Evolutionary conservation across 2,113 vertebrate genomes (phyloP).

Genomic region (Plestiodon gilberti): DNA sequence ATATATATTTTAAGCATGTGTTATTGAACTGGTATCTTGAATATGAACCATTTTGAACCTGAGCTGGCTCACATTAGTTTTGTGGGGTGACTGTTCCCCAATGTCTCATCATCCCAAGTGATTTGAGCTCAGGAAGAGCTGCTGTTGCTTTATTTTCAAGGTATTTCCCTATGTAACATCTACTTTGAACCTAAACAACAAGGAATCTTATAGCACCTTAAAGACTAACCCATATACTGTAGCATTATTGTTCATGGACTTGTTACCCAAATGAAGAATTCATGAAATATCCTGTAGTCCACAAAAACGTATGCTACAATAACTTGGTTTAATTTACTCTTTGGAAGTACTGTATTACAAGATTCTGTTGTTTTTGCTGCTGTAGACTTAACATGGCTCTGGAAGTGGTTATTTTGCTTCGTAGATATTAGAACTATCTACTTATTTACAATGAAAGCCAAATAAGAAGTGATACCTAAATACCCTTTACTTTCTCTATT

Average conservation of each 20-base stretch:
- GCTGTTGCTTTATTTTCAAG: not conserved
- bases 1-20: not conserved
- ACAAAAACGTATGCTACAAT: not conserved
- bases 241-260: too few relatives aligned
- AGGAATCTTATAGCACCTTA: too few relatives aligned
- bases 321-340: too few relatives aligned
- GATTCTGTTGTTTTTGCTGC: too few relatives aligned
- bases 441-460: too few relatives aligned
- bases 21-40: not conserved
- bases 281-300: too few relatives aligned
- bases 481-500: conserved; percentile 4
- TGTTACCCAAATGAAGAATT: too few relatives aligned
- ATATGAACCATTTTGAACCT: not conserved
- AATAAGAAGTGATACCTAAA: conserved; percentile 25
- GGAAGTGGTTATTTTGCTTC: not conserved
- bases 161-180: too few relatives aligned
- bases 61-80: not conserved
- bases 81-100: not conserved
- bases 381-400: too few relatives aligned
- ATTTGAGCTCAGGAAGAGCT: not conserved
- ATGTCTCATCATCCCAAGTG: not conserved
- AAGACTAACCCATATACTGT: too few relatives aligned
- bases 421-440: conserved; percentile 9
- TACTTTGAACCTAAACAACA: too few relatives aligned
- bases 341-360: too few relatives aligned